A percentile compares a stretch with the other conserved stretches of the same genome.
Conservation (phyloP, 2,888 invertebrate genomes). For the Diarsia dahlii region DNA sequence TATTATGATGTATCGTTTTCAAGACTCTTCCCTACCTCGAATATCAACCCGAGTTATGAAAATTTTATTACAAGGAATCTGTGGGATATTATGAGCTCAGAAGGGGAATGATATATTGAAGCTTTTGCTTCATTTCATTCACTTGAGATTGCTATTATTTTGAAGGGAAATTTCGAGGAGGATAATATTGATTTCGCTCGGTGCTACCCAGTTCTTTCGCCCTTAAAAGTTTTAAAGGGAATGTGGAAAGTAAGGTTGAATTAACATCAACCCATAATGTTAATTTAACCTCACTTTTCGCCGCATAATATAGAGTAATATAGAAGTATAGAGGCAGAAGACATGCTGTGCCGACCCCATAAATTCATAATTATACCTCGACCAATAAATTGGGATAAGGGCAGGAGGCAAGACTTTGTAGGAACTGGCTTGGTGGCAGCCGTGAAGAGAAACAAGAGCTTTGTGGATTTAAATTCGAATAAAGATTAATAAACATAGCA, state of each 20-base stretch:
- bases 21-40: constrained; percentile 37
- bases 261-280: not conserved
- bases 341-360: not conserved
- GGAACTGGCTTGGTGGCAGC: not conserved
- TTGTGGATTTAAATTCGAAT: not conserved
- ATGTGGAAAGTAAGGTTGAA: not conserved
- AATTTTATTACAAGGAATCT: constrained; percentile 61
- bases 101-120: constrained; percentile 57
- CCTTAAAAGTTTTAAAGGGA: not conserved
- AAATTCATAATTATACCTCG: too few species aligned
- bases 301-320: not conserved
- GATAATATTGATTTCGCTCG: constrained; percentile 34
- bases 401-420: not conserved
- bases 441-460: not conserved
- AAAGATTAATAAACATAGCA: not conserved
- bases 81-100: constrained; percentile 47
- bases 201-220: not conserved
- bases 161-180: constrained; percentile 11
- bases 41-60: constrained; percentile 60
- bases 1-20: constrained; percentile 59
- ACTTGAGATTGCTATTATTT: constrained; percentile 42
- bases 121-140: constrained; percentile 53
- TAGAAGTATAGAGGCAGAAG: not conserved
- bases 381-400: too few species aligned
- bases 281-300: not conserved